Conservation (phyloP, 2,888 invertebrate genomes). For the Andricus quercusramuli region DNA sequence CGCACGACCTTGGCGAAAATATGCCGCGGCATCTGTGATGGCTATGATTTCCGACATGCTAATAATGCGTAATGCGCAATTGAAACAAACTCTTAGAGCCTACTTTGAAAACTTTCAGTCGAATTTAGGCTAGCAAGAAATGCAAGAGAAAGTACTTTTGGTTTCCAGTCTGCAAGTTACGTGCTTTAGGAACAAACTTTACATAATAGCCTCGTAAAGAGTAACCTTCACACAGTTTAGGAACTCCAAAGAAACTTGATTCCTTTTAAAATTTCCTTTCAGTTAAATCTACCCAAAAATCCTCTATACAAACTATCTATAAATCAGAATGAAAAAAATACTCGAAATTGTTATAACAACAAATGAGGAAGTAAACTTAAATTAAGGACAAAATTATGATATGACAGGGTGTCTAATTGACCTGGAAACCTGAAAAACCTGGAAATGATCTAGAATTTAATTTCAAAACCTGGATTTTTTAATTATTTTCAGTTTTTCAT, state of each 20-base stretch:
- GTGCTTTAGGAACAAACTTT: not conserved
- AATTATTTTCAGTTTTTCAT: too few relatives aligned
- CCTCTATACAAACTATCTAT: too few relatives aligned
- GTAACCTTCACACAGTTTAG: slow-evolving; percentile 8
- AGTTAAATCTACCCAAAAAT: not conserved
- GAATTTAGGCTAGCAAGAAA: not conserved
- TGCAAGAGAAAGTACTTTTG: slow-evolving; percentile 27
- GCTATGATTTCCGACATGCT: slow-evolving; percentile 17
- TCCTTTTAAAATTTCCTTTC: not conserved
- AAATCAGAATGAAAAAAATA: too few relatives aligned
- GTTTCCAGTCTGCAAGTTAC: not conserved
- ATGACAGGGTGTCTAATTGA: too few relatives aligned
- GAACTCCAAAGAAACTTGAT: not conserved
- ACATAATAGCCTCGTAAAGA: slow-evolving; percentile 2
- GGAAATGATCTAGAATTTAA: too few relatives aligned
- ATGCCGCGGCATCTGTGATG: slow-evolving; percentile 29
- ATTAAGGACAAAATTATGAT: too few relatives aligned
- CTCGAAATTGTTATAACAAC: too few relatives aligned
- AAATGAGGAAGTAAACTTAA: too few relatives aligned
- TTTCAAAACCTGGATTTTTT: too few relatives aligned
- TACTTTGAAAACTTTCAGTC: slow-evolving; percentile 14
- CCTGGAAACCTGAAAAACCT: too few relatives aligned
- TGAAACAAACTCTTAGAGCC: not conserved
- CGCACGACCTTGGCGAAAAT: slow-evolving; percentile 24
- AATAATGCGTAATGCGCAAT: not conserved